Evolutionary conservation across 2,113 vertebrate genomes (phyloP).

Genomic region (Rhabdomys dilectus): DNA sequence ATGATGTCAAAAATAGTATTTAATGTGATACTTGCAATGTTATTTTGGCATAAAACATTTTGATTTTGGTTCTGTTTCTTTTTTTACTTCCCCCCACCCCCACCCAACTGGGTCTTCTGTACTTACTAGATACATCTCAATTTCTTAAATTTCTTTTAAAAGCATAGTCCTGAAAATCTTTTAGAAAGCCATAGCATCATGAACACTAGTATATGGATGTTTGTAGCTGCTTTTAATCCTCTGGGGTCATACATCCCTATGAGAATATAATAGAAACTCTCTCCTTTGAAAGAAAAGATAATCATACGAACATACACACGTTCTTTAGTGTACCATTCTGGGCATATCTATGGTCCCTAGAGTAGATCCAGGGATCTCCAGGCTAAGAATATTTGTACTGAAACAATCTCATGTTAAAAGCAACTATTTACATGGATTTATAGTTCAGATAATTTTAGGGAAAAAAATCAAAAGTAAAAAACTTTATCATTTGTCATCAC

Average conservation of each 20-base stretch:
- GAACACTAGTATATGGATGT: not conserved
- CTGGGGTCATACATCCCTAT: not conserved
- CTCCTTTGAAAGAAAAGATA: not conserved
- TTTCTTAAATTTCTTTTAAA: slow-evolving; percentile 18
- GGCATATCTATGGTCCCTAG: not conserved
- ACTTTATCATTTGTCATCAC: not conserved
- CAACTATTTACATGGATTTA: slow-evolving; percentile 28
- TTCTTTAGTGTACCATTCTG: not conserved
- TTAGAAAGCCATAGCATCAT: not conserved
- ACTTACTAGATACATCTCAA: not conserved
- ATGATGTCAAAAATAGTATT: not conserved
- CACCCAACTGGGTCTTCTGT: not conserved
- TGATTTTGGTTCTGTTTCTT: not conserved
- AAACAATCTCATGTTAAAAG: not conserved
- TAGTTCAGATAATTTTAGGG: slow-evolving; percentile 16
- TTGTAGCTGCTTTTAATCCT: slow-evolving; percentile 21
- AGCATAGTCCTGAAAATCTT: not conserved
- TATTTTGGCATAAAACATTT: not conserved
- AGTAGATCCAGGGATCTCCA: not conserved
- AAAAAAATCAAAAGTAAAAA: slow-evolving; percentile 35
- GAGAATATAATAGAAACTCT: not conserved
- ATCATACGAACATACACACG: not conserved
- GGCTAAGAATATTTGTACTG: slow-evolving; percentile 33
- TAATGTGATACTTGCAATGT: not conserved
- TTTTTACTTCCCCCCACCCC: not conserved